A percentile compares a stretch with the other conserved stretches of the same genome.
Conservation (phyloP, 53 echinoderm and acorn worm species). For the Actinopyga echinites region DNA sequence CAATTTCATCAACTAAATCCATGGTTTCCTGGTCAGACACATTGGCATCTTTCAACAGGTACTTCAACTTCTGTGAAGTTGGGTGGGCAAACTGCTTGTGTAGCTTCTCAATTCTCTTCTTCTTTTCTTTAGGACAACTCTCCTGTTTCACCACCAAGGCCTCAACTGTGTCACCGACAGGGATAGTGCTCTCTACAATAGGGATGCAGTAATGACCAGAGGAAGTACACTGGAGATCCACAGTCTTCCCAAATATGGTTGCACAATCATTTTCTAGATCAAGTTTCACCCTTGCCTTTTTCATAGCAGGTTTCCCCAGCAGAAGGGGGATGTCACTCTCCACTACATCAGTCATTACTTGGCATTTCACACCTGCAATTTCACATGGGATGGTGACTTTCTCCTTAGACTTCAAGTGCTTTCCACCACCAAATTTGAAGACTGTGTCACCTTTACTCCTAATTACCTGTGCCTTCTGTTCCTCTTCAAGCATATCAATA, state of each 20-base stretch:
- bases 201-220: constrained; percentile 25
- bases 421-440: constrained; percentile 28
- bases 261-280: constrained; percentile 11
- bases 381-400: constrained; percentile 13
- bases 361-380: constrained; percentile 8
- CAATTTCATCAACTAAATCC: background rate
- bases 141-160: background rate
- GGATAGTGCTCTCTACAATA: constrained; percentile 8
- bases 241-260: background rate
- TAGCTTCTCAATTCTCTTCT: background rate
- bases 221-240: constrained; percentile 15
- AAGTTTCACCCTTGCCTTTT: constrained; percentile 16
- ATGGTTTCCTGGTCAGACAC: background rate
- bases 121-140: background rate
- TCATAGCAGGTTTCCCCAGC: constrained; percentile 21
- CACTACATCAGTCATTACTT: constrained; percentile 4
- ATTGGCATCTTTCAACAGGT: background rate
- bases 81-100: background rate
- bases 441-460: constrained; percentile 6
- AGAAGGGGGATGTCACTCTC: background rate
- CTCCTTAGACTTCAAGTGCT: background rate
- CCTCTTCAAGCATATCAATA: constrained; percentile 2
- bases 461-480: background rate
- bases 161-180: constrained; percentile 13
- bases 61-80: background rate